Percentiles rank a stretch among this genome's conserved stretches.
Conservation (phyloP, 2,113 vertebrate species). For the Caloenas nicobarica region DNA sequence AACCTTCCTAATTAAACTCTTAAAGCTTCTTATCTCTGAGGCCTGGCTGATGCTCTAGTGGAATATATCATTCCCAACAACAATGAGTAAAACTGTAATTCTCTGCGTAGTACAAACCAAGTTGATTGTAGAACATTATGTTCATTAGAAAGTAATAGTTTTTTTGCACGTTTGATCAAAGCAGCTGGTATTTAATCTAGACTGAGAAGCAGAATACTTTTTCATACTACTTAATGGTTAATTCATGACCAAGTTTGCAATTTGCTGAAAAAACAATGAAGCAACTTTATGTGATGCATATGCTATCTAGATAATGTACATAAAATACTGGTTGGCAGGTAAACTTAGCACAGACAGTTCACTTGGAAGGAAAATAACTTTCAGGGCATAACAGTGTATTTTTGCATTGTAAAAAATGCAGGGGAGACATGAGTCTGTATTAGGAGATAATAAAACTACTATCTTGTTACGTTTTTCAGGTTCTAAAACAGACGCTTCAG, state of each 20-base stretch:
- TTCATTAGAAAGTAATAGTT: slow-evolving; percentile 55
- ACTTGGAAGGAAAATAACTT: not conserved
- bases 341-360: not conserved
- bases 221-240: not conserved
- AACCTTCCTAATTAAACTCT: slow-evolving; percentile 62
- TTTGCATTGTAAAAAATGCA: not conserved
- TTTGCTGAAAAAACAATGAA: not conserved
- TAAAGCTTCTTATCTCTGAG: slow-evolving; percentile 63
- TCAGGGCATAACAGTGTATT: not conserved
- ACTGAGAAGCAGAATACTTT: not conserved
- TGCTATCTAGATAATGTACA: not conserved
- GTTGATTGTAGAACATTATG: slow-evolving; percentile 36
- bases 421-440: not conserved
- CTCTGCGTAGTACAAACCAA: slow-evolving; percentile 38
- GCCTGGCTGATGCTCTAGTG: not conserved
- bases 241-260: not conserved
- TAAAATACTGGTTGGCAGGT: not conserved
- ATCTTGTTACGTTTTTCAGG: not conserved
- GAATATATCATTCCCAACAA: slow-evolving; percentile 27
- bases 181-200: slow-evolving; percentile 35
- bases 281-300: not conserved
- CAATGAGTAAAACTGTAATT: slow-evolving; percentile 36
- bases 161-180: slow-evolving; percentile 39
- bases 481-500: not conserved
- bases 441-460: not conserved